These are phyloP conservation scores for Gymnarchus niloticus DNA, from an alignment of 2,113 vertebrate species.

Conservation along the genomic window DNA sequence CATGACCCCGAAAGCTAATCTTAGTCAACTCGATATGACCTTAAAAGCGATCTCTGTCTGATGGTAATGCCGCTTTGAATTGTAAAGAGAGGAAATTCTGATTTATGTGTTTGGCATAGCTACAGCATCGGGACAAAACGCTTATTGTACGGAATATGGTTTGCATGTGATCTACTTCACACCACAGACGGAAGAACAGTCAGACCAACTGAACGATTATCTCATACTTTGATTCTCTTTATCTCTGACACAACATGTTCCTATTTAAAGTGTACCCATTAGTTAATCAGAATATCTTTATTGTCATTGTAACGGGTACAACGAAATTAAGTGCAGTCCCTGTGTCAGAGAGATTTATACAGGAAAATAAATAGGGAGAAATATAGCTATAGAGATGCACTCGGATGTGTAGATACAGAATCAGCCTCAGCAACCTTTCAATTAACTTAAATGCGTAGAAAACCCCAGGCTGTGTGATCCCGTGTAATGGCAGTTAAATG, in stretches of 20 bases:
- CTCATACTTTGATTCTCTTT: not conserved
- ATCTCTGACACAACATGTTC: not conserved
- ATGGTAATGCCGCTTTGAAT: not conserved
- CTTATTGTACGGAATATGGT: constrained; percentile 15
- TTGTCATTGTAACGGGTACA: too few relatives aligned
- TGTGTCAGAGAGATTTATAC: too few relatives aligned
- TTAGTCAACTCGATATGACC: not conserved
- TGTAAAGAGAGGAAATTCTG: constrained; percentile 6
- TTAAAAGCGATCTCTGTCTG: constrained; percentile 18
- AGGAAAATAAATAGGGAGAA: too few relatives aligned
- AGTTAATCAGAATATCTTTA: too few relatives aligned
- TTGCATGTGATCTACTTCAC: not conserved
- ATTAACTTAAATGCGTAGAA: not conserved
- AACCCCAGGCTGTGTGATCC: not conserved
- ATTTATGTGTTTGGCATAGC: constrained; percentile 15
- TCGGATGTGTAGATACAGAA: not conserved
- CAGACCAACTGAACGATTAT: not conserved
- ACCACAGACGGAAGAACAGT: not conserved
- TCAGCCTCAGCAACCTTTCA: not conserved
- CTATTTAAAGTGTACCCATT: not conserved
- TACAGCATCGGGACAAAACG: not conserved
- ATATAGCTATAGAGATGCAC: too few relatives aligned
- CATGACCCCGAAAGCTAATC: constrained; percentile 11
- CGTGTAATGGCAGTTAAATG: not conserved
- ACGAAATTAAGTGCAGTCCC: too few relatives aligned